Conservation (phyloP, 1,140 invertebrate genomes). For the Anastatus disparis region DNA sequence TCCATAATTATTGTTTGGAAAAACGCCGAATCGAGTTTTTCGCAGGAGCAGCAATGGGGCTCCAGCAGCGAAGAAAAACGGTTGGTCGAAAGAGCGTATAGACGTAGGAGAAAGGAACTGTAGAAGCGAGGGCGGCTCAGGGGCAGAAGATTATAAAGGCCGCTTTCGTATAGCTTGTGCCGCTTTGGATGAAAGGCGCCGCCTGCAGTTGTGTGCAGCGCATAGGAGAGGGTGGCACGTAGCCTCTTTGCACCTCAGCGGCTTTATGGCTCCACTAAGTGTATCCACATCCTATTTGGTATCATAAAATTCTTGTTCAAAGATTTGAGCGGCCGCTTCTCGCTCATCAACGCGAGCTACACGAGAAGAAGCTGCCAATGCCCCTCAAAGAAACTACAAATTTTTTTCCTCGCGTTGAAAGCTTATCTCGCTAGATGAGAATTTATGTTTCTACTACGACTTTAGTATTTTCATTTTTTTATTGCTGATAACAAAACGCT, state of each 20-base stretch:
- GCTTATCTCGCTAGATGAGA: neutral
- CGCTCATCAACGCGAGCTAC: neutral
- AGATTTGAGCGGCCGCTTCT: no score
- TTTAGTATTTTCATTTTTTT: no score
- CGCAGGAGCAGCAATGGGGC: conserved; percentile 23
- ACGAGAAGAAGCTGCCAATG: neutral
- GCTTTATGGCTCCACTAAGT: conserved; percentile 61
- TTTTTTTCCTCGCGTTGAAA: neutral
- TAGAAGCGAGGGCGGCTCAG: neutral
- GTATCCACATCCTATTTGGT: conserved; percentile 60
- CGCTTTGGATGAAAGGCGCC: conserved; percentile 58
- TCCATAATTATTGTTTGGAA: no score
- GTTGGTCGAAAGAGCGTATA: neutral
- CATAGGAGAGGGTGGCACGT: conserved; percentile 47
- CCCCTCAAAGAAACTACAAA: no score
- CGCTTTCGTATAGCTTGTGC: no score
- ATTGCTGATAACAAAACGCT: no score
- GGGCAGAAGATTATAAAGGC: conserved; percentile 47
- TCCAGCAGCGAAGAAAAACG: no score
- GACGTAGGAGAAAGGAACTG: no score
- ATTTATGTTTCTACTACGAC: no score
- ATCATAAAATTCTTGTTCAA: conserved; percentile 56
- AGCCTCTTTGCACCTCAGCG: conserved; percentile 60
- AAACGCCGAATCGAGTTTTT: no score
- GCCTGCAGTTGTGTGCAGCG: no score